Base-by-base conservation (phyloP, 2,888 invertebrate genomes). In the Tortricodes alternella region DNA sequence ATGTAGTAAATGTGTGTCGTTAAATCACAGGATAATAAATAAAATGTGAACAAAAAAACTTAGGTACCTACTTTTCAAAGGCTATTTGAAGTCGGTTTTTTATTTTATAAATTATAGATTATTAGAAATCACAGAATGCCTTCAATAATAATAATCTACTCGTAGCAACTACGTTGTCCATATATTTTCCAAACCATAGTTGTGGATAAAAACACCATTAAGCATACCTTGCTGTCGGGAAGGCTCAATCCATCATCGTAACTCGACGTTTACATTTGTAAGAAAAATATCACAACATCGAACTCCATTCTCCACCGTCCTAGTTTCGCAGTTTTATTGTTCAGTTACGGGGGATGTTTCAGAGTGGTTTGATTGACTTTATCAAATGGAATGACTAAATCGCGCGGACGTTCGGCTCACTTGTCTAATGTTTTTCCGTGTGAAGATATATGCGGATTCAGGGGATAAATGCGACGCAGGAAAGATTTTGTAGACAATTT, bases 221-320 rank as follows among this genome's bases (percentile, higher is more conserved):
- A 43, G 24, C 21, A 27, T 35, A 41, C 43, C 49, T 39, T 49
- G 38, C 37, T 24, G 49, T 24, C 34, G 19, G 50, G 19, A 18
- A 23, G 44, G 44, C 37, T 44, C 50, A 37, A 56, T 56, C 50
- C 49, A 56, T 56, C 50, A 56, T 38, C 43, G 35, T 37, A 50
- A 44, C 56, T 44, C 50, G 50, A 56, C 56, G 41, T 56, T 50
- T 50, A 50, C 56, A 44, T 56, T 56, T 49, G 49, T 44, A 44
- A 32, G 44, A 38, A 50, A 50, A 56, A 44, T 56, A 37, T 37
- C 29, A 56, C 50, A 50, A 56, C 43, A 50, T 50, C 37, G 43
- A 21, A 43, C 29, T 37, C 29, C 23, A 23, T 50, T 43, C 19
- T 29, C 41, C 21, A 49, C 29, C 29, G 56, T 21, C 56, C 56